A percentile compares a stretch with the other conserved stretches of the same genome.
These are phyloP conservation scores for Cosmorhoe ocellata DNA, from an alignment of 2,888 invertebrate species.

Conservation along the genomic window DNA sequence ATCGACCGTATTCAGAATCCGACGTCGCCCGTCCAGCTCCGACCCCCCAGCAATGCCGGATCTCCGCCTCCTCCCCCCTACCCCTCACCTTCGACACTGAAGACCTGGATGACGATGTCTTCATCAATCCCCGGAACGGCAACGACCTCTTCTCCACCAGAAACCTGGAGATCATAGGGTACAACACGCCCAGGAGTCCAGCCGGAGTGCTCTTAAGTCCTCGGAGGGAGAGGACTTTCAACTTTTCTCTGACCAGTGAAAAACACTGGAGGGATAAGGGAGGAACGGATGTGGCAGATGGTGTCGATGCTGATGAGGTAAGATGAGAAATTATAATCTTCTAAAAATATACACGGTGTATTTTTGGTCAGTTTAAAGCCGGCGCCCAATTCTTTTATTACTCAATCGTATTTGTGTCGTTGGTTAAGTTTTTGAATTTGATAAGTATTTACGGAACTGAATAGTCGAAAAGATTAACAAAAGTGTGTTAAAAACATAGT, in stretches of 20 bases:
- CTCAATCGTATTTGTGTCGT: too few relatives aligned
- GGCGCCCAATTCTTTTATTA: too few relatives aligned
- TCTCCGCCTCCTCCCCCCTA: conserved; percentile 68
- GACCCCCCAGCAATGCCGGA: conserved; percentile 53
- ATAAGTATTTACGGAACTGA: too few relatives aligned
- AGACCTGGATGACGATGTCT: conserved; percentile 76
- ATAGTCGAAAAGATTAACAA: too few relatives aligned
- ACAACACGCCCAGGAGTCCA: conserved; percentile 64
- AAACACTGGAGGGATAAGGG: conserved; percentile 78
- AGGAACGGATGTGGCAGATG: conserved; percentile 71
- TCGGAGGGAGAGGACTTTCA: conserved; percentile 66
- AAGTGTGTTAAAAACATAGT: too few relatives aligned
- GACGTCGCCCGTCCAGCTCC: conserved; percentile 57
- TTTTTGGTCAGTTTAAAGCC: too few relatives aligned
- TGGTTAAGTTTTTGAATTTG: too few relatives aligned
- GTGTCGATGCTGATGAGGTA: conserved; percentile 67
- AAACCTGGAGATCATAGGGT: conserved; percentile 68
- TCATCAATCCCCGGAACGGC: conserved; percentile 61
- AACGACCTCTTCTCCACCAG: conserved; percentile 71
- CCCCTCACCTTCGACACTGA: conserved; percentile 61
- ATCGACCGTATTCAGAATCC: conserved; percentile 74
- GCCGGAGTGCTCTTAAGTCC: conserved; percentile 72
- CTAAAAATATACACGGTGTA: too few relatives aligned
- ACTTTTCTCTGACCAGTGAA: conserved; percentile 70
- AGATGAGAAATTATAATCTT: too few relatives aligned